Evolutionary conservation across 92 coral and sea anemone species (phyloP), one percentile per base, ranked within the genome.

Genomic region (Epizoanthus stellaris): DNA sequence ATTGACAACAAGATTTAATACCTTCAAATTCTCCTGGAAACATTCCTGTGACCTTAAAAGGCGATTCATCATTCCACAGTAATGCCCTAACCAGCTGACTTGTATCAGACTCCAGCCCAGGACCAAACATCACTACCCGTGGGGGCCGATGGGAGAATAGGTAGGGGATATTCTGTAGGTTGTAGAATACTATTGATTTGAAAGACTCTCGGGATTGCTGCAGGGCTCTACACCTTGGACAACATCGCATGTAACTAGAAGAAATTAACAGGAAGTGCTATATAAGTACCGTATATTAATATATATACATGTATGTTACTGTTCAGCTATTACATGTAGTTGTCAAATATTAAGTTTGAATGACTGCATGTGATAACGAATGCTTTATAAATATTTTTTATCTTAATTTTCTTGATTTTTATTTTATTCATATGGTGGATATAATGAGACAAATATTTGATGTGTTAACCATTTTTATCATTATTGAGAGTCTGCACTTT

Each of bases 41-140:
- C 98, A 96, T 91, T 80, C 98, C 94, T 40, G 80, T 87, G 15
- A 96, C 93, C 67, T 85, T 82, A 87, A 94, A 94, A 65, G 98
- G 99, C 38, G 99, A 96, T 11, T 54, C 72, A 59, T 74, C 45
- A 88, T 87, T 92, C 98, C 98, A 95, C 9, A 96, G 85, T 57
- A 96, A 84, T 34, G 89, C 88, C 40, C 91, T 94, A 19, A 91
- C 96, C 54, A 96, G 89, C n/a, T 80, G 88, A 85, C 92, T 94
- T 5, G 99, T 95, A 11, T 91, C 90, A 34, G 98, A 93, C 58
- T 96, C 99, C 43, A 96, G 88, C 23, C 99, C 99, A 4, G 98
- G 99, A 42, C 99, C 99, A 93, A 96, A 96, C 99, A 96, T 96
- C 4, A 91, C 96, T 5, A 96, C 91, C 16, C 94, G 91, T 3